Evolutionary conservation across 2,113 vertebrate species (phyloP).

Genomic region (Ailurus styani): DNA sequence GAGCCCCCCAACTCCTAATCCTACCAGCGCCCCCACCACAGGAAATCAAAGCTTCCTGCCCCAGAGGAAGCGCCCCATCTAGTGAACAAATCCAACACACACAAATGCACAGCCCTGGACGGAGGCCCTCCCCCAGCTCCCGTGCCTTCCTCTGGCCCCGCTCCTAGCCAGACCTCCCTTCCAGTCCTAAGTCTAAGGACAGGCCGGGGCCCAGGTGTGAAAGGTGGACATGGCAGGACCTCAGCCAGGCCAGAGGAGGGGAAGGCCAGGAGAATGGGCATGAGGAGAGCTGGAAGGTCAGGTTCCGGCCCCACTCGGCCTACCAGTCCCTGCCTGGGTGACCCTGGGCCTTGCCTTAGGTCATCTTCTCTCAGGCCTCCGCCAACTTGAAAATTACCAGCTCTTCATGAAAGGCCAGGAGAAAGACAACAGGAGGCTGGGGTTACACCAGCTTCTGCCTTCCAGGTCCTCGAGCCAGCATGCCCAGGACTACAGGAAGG

Average conservation of each 20-base stretch:
- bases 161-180: not conserved
- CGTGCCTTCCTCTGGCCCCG: not conserved
- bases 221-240: not conserved
- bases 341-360: not conserved
- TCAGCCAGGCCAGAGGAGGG: not conserved
- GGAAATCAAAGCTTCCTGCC: constrained; percentile 77
- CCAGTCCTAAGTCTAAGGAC: not conserved
- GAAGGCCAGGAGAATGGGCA: not conserved
- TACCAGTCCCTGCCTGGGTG: not conserved
- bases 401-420: not conserved
- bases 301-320: not conserved
- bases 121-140: not conserved
- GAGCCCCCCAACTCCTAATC: constrained; percentile 51
- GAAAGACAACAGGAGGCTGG: not conserved
- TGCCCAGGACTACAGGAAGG: not conserved
- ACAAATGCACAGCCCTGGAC: not conserved
- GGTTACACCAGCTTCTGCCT: not conserved
- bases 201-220: not conserved
- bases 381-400: constrained; percentile 19
- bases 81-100: constrained; percentile 64
- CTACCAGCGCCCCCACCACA: constrained; percentile 52
- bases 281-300: not conserved
- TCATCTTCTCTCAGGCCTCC: not conserved
- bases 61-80: constrained; percentile 75
- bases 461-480: not conserved